Percentiles rank a stretch among this genome's conserved stretches.
phyloP scores from a whole-genome alignment of 2,113 vertebrate species.

The Zeus faber region DNA sequence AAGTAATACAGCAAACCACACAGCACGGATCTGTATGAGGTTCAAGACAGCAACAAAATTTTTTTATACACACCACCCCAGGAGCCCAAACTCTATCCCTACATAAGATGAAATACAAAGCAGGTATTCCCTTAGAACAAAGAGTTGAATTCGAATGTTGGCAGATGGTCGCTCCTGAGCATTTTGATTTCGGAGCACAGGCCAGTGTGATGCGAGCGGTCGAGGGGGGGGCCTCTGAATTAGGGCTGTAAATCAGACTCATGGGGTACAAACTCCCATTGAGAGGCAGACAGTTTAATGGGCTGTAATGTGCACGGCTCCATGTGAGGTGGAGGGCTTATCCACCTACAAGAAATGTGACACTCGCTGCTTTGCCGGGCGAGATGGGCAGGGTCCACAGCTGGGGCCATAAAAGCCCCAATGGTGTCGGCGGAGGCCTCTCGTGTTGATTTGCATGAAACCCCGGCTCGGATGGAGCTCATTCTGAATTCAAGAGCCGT shows the following conservation, averaged over 20 bases:
- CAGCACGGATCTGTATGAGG: too few relatives aligned
- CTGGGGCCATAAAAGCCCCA: conserved; percentile 21
- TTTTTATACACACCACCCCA: too few relatives aligned
- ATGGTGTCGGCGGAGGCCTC: conserved; percentile 16
- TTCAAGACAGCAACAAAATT: too few relatives aligned
- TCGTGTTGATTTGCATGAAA: conserved; percentile 41
- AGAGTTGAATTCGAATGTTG: too few relatives aligned
- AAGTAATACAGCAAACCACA: too few relatives aligned
- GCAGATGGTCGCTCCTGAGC: conserved; percentile 47
- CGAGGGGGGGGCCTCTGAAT: conserved; percentile 40
- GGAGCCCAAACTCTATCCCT: too few relatives aligned
- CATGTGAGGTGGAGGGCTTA: conserved; percentile 51
- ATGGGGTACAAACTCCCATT: conserved; percentile 52
- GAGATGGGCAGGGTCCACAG: conserved; percentile 32
- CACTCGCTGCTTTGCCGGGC: conserved; percentile 29
- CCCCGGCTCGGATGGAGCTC: conserved; percentile 20
- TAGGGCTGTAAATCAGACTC: conserved; percentile 63
- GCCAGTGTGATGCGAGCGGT: conserved; percentile 25
- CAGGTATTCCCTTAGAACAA: too few relatives aligned
- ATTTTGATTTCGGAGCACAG: conserved; percentile 26
- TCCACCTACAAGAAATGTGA: conserved; percentile 61
- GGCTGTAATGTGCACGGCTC: conserved; percentile 55
- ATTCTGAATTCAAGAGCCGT: conserved; percentile 26
- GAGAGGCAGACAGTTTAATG: conserved; percentile 68
- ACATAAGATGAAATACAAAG: too few relatives aligned